phyloP scores from a whole-genome alignment of 2,113 vertebrate genomes.

The Pelvicachromis taeniatus region DNA sequence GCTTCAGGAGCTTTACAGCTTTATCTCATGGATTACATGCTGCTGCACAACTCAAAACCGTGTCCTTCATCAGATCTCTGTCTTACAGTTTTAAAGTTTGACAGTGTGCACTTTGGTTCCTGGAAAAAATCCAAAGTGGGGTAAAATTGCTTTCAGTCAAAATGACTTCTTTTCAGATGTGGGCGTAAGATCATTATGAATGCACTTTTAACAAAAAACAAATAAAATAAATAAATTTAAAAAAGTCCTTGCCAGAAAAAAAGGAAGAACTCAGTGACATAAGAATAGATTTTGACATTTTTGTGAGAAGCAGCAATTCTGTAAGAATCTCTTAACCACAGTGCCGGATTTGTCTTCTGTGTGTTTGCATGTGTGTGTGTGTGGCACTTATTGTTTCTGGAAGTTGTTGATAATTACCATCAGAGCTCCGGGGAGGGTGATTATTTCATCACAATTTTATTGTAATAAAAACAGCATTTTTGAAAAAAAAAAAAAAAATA shows the following conservation, averaged over 20 bases:
- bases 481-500: not conserved
- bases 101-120: not conserved
- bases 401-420: conserved; percentile 5
- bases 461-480: not conserved
- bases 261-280: not conserved
- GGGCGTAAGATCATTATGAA: not conserved
- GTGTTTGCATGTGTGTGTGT: not conserved
- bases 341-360: not conserved
- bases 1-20: conserved; percentile 22
- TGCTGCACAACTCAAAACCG: not conserved
- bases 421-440: not conserved
- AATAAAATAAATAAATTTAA: not conserved
- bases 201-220: not conserved
- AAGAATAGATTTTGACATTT: not conserved
- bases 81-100: not conserved
- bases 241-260: not conserved
- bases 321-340: not conserved
- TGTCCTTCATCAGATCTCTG: not conserved
- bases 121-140: not conserved
- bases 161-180: not conserved
- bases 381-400: not conserved
- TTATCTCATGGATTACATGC: conserved; percentile 25
- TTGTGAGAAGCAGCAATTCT: not conserved
- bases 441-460: conserved; percentile 21
- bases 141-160: not conserved